Evolutionary conservation across 2,888 invertebrate species (phyloP), one percentile per base, ranked within the genome.

Genomic region (Strigamia crassipes): DNA sequence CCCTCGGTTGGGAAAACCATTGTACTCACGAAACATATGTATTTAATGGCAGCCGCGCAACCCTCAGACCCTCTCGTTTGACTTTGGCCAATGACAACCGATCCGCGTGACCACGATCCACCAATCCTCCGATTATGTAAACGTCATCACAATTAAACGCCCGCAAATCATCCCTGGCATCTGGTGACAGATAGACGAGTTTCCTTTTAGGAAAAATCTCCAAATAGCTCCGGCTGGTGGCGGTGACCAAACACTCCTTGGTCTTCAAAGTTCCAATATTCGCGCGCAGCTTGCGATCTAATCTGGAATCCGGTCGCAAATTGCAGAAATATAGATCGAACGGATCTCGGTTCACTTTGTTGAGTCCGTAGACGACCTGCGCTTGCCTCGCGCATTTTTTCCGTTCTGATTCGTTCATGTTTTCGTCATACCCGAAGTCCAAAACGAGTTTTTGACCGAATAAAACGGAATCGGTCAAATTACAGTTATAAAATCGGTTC

Each of bases 101-200:
- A 5, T 21, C 56, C 21, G 5, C 15, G 13, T 21, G 77, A 23
- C 27, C n/a, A 0, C 6, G 2, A 77, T 77, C 77, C 21, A 77
- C 77, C 77, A 77, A 77, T n/a, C 77, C 77, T 0, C 77, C 77
- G 5, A 77, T 27, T n/a, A 77, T 27, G 86, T 97, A 97, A 12
- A 95, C 88, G 85, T 92, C 92, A 87, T 96, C 92, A 84, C 91
- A 92, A 89, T 95, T 92, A 88, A 90, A 96, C 5, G 9, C 9
- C 38, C 90, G 87, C 0, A 87, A 88, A 85, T 92, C 92, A 81
- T 92, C 90, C n/a, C 91, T 89, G 85, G 94, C 93, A 88, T 97
- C 93, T 9, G 97, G 96, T 15, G 96, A 94, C 73, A 97, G 89
- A 87, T 97, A 97, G 0, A 97, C 93, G 27, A 97, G 88, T 83